These are phyloP conservation scores for Agrochola litura DNA, from an alignment of 2,888 invertebrate genomes.

Conservation along the genomic window DNA sequence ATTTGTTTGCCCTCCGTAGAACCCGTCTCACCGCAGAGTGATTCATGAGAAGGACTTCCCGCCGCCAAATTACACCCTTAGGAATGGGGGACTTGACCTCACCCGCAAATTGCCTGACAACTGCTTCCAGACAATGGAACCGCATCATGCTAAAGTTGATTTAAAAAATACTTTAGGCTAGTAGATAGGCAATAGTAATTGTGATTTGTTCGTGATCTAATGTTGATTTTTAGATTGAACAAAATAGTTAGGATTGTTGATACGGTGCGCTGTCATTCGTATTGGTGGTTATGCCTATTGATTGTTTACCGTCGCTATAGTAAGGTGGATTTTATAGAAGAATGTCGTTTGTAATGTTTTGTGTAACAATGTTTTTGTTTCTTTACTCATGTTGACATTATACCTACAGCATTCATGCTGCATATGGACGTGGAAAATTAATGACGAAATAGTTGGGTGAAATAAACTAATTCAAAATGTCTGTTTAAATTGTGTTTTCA, in stretches of 20 bases:
- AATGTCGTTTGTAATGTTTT: not conserved
- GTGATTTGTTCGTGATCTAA: conserved; percentile 10
- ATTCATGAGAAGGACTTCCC: conserved; percentile 30
- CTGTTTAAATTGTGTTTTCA: too few relatives aligned
- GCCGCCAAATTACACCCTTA: conserved; percentile 18
- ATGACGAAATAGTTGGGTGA: too few relatives aligned
- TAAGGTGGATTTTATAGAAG: not conserved
- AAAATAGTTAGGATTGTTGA: conserved; percentile 3
- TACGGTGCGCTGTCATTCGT: not conserved
- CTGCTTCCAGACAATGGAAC: not conserved
- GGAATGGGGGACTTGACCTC: not conserved
- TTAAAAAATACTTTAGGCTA: not conserved
- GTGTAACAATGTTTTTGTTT: not conserved
- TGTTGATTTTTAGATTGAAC: conserved; percentile 14
- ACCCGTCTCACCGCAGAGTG: conserved; percentile 6
- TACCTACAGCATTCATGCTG: too few relatives aligned
- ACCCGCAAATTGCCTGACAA: not conserved
- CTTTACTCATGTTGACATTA: not conserved
- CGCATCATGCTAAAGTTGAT: not conserved
- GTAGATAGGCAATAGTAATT: not conserved
- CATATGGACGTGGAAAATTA: too few relatives aligned
- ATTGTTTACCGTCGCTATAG: not conserved
- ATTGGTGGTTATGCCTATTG: not conserved
- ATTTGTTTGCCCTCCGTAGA: not conserved
- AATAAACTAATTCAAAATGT: too few relatives aligned